phyloP scores from a whole-genome alignment of 2,888 invertebrate species.

The Tenthredo distinguenda region DNA sequence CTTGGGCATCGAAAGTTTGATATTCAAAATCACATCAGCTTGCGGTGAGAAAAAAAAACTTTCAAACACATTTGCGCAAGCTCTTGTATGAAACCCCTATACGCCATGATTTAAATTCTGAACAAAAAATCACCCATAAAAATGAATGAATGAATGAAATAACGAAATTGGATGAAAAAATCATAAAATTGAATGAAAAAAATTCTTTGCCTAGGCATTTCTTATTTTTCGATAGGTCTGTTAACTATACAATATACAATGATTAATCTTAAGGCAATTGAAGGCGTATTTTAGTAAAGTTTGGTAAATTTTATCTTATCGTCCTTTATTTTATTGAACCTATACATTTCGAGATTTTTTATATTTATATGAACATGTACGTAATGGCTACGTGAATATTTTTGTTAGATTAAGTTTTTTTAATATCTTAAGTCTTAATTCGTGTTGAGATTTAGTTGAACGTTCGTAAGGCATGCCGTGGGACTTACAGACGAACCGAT shows the following conservation, averaged over 20 bases:
- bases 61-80: not conserved
- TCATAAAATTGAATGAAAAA: not conserved
- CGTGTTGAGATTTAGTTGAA: slow-evolving; percentile 28
- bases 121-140: not conserved
- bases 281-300: slow-evolving; percentile 70
- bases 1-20: slow-evolving; percentile 16
- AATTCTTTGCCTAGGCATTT: slow-evolving; percentile 39
- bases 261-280: slow-evolving; percentile 69
- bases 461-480: slow-evolving; percentile 36
- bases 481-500: not conserved
- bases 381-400: slow-evolving; percentile 58
- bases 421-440: slow-evolving; percentile 16
- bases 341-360: slow-evolving; percentile 55
- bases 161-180: not conserved
- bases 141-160: not conserved
- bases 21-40: not conserved
- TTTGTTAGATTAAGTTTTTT: slow-evolving; percentile 64
- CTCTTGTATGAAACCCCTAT: not conserved
- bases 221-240: slow-evolving; percentile 46
- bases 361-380: slow-evolving; percentile 63
- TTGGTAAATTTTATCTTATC: slow-evolving; percentile 16
- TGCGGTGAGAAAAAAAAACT: slow-evolving; percentile 14
- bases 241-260: slow-evolving; percentile 53
- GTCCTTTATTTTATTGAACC: slow-evolving; percentile 19
- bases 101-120: not conserved